Evolutionary conservation across 2,797 vertebrate genomes (phyloP), one percentile per base, ranked within the genome.

Genomic region (Lutra lutra): DNA sequence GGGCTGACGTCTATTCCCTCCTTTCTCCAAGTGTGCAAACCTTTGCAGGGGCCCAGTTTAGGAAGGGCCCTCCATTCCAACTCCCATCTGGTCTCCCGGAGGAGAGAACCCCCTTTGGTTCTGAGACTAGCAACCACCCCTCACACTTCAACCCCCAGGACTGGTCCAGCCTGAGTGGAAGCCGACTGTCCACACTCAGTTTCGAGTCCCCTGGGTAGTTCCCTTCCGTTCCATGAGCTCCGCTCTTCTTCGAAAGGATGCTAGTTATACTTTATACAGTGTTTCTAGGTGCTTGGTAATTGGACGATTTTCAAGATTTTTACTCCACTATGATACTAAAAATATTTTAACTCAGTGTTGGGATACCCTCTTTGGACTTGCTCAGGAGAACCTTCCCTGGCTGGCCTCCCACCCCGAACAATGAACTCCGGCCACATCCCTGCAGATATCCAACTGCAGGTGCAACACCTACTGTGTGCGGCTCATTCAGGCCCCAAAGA

Each of bases 251-350:
- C 18, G 89, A 87, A 91, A 96, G 64, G 79, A 35, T 54, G 51
- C 70, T 56, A 14, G 86, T 79, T 54, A 32, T 11, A 51, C 38
- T 48, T 87, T 75, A 86, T 58, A 32, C 27, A 66, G 92, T 72
- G 46, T 68, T 86, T 93, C 85, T 85, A 51, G 80, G 87, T 83
- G 86, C 85, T 92, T 21, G 66, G 35, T 58, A 64, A 20, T 35
- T 96, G 95, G 91, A 96, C 77, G 54, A 54, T 60, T 93, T 85
- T 94, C 77, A 96, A 94, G 93, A 86, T 38, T 86, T 86, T 66
- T 11, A 75, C 70, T 92, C 58, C 21, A 27, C 32, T 27, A 14
- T 78, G 83, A 54, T 11, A 92, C 73, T n/a, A 32, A 86, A 91
- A 94, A 90, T 84, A 48, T 51, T 94, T 93, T 62, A 68, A 77